These are phyloP conservation scores for Lissonota sp. DNA, from an alignment of 2,888 invertebrate genomes.

Conservation along the genomic window DNA sequence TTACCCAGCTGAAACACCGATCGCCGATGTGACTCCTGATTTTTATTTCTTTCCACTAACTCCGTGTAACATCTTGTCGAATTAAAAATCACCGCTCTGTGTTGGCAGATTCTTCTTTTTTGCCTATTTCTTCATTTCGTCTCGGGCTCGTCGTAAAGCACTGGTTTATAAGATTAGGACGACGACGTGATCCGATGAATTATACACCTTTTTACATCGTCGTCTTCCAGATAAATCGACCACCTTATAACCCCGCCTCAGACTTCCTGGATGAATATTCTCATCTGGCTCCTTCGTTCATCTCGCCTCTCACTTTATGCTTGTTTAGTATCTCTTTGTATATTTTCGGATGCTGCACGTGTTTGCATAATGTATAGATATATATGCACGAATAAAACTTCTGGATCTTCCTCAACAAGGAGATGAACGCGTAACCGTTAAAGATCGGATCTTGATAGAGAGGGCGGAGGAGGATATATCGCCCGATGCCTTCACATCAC, in stretches of 20 bases:
- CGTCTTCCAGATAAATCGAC: background rate
- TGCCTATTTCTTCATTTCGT: background rate
- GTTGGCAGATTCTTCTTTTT: background rate
- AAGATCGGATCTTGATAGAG: conserved; percentile 42
- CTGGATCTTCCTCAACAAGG: background rate
- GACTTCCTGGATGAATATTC: background rate
- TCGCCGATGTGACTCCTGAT: no score
- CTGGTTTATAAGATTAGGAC: background rate
- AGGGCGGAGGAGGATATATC: conserved; percentile 39
- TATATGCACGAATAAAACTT: background rate
- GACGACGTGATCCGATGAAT: background rate
- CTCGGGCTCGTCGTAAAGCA: background rate
- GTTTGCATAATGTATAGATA: background rate
- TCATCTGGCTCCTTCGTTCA: background rate
- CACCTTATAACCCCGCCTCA: background rate
- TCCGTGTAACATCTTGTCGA: no score
- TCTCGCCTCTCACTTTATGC: background rate
- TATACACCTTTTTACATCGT: background rate
- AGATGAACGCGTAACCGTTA: conserved; percentile 33
- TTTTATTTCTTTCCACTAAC: no score
- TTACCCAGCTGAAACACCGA: no score
- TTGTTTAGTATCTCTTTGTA: background rate
- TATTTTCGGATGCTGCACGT: conserved; percentile 17
- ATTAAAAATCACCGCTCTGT: no score
- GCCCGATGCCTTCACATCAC: conserved; percentile 9